Conservation (phyloP, 2,797 vertebrate genomes). For the Takifugu ocellatus region DNA sequence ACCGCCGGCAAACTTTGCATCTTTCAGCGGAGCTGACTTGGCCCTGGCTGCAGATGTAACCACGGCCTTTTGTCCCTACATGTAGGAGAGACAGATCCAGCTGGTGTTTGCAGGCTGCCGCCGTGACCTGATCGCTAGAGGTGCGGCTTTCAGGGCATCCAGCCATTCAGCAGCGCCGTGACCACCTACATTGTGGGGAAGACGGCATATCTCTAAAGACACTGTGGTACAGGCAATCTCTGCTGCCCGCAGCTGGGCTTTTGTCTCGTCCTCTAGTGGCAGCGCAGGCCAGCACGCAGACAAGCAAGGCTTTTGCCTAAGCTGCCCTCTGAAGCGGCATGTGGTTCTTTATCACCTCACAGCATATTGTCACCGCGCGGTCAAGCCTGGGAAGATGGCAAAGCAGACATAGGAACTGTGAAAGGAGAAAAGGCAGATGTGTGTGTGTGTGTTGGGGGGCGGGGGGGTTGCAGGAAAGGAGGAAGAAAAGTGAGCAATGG, state of each 20-base stretch:
- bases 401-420: constrained; percentile 26
- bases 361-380: constrained; percentile 69
- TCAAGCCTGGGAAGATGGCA: constrained; percentile 49
- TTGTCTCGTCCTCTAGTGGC: constrained; percentile 60
- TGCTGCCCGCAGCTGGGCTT: constrained; percentile 60
- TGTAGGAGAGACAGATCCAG: constrained; percentile 29
- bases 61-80: constrained; percentile 25
- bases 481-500: constrained; percentile 25
- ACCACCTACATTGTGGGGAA: constrained; percentile 58
- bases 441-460: background rate
- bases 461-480: constrained; percentile 6
- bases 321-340: constrained; percentile 47
- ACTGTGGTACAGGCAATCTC: constrained; percentile 40
- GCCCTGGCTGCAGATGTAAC: constrained; percentile 22
- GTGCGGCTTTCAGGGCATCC: constrained; percentile 15
- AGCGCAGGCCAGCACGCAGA: constrained; percentile 44
- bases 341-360: constrained; percentile 68
- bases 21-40: constrained; percentile 35
- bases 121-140: constrained; percentile 40
- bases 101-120: constrained; percentile 47
- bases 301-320: constrained; percentile 50
- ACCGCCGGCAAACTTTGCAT: constrained; percentile 54
- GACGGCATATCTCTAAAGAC: constrained; percentile 51
- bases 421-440: constrained; percentile 18
- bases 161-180: constrained; percentile 44